Evolutionary conservation across 2,797 vertebrate species (phyloP), one percentile per base, ranked within the genome.

Genomic region (Fratercula arctica): DNA sequence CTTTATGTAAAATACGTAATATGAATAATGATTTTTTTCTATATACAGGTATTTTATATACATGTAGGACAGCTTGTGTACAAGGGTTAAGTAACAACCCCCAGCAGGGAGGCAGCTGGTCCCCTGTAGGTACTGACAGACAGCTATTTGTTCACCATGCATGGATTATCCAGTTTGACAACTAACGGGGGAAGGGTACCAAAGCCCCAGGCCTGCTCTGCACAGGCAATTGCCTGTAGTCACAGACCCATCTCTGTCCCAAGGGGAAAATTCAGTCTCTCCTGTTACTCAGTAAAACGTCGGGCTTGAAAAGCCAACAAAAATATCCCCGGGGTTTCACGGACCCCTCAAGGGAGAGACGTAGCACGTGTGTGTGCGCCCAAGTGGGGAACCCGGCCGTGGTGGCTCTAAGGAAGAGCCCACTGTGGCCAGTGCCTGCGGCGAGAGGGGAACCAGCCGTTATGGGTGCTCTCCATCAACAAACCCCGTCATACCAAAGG

Each of bases 401-500:
- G 39, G 9, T 9, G 13, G 25, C 41, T 60, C 6, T 56, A 50
- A 73, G 35, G 29, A 75, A 60, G 48, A 84, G 10, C 4, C 6
- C 11, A 2, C 31, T 13, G 46, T n/a, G 78, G 43, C 16, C 2
- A 0, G 14, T 35, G 51, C 26, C 46, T 2, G 0, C 0, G 2
- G 33, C 0, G 0, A 48, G 29, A 2, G 0, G 12, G 43, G 6
- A 66, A 50, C 39, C 0, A 0, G 13, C 25, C 0, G 0, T 16
- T 73, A 39, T 53, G 18, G 46, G 41, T 26, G 31, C 26, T 41
- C 21, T 69, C 39, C 59, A 12, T 64, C 68, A 78, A 21, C 14
- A 77, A 89, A 59, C 2, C 19, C 20, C 2, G 0, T 33, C 31
- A 23, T 54, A 12, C 23, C 69, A 77, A 53, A 83, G n/a, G 24